Percentiles rank a stretch among this genome's conserved stretches.
Conservation (phyloP, 2,113 vertebrate genomes). For the Micromys minutus region DNA sequence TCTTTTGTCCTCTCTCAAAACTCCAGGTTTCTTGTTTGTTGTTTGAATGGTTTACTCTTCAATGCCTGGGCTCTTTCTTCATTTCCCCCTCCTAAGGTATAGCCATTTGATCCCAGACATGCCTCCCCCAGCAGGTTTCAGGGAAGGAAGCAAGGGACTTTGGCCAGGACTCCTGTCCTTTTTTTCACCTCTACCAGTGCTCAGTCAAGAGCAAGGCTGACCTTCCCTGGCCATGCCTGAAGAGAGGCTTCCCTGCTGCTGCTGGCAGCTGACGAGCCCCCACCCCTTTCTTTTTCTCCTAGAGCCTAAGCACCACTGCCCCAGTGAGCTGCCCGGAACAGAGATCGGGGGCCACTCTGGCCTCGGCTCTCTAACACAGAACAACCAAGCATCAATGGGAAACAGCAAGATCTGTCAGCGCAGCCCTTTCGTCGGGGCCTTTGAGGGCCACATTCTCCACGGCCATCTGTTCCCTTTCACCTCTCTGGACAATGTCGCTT, state of each 20-base stretch:
- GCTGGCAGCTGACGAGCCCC: constrained; percentile 83
- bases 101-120: constrained; percentile 36
- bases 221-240: constrained; percentile 69
- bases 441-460: constrained; percentile 88
- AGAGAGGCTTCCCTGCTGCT: constrained; percentile 77
- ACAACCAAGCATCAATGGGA: constrained; percentile 86
- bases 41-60: constrained; percentile 45
- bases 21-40: constrained; percentile 62
- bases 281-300: constrained; percentile 81
- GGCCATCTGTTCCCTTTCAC: constrained; percentile 92
- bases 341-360: constrained; percentile 83
- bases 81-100: constrained; percentile 53
- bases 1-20: constrained; percentile 46
- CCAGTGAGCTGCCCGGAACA: constrained; percentile 85
- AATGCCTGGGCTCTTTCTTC: constrained; percentile 27
- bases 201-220: constrained; percentile 84
- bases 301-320: constrained; percentile 80
- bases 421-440: constrained; percentile 86
- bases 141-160: background rate
- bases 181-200: constrained; percentile 84
- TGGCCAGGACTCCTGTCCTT: constrained; percentile 78
- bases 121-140: background rate
- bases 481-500: constrained; percentile 91
- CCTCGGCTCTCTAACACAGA: constrained; percentile 85
- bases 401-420: constrained; percentile 89